These are phyloP conservation scores for Anthrax anthrax DNA, from an alignment of 2,888 invertebrate genomes.

Conservation along the genomic window DNA sequence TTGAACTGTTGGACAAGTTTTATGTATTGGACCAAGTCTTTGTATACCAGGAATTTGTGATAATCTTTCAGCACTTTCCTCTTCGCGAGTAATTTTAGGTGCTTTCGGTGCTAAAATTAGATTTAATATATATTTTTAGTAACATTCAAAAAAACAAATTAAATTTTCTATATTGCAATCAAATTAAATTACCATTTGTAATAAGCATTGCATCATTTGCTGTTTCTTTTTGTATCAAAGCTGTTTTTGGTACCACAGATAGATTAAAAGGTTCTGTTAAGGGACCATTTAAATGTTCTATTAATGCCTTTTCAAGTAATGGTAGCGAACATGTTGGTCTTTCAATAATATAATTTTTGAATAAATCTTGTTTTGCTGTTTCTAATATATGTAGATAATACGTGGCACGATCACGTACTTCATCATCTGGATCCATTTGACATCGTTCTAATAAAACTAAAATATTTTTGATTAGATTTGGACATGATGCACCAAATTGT, in stretches of 20 bases:
- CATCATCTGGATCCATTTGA: slow-evolving; percentile 94
- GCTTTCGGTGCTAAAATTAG: slow-evolving; percentile 36
- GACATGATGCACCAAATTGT: slow-evolving; percentile 93
- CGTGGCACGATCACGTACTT: slow-evolving; percentile 94
- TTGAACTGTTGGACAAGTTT: slow-evolving; percentile 70
- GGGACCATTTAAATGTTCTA: slow-evolving; percentile 61
- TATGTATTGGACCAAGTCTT: slow-evolving; percentile 74
- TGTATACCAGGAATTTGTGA: slow-evolving; percentile 71
- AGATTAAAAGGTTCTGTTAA: slow-evolving; percentile 71
- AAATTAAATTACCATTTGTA: too few relatives aligned
- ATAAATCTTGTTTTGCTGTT: slow-evolving; percentile 50
- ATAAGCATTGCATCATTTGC: slow-evolving; percentile 29
- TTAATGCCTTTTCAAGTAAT: slow-evolving; percentile 74
- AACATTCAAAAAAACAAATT: too few relatives aligned
- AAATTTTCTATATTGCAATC: too few relatives aligned
- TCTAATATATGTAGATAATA: slow-evolving; percentile 83
- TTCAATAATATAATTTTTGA: slow-evolving; percentile 64
- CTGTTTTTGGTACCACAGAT: slow-evolving; percentile 62
- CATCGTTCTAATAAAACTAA: slow-evolving; percentile 68
- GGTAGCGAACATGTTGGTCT: slow-evolving; percentile 69
- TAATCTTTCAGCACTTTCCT: slow-evolving; percentile 71
- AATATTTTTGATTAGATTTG: slow-evolving; percentile 75
- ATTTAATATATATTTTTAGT: too few relatives aligned
- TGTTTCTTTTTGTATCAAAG: slow-evolving; percentile 31
- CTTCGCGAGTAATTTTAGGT: slow-evolving; percentile 57